These are phyloP conservation scores for Protonibea diacanthus DNA, from an alignment of 2,797 vertebrate genomes.

Conservation along the genomic window DNA sequence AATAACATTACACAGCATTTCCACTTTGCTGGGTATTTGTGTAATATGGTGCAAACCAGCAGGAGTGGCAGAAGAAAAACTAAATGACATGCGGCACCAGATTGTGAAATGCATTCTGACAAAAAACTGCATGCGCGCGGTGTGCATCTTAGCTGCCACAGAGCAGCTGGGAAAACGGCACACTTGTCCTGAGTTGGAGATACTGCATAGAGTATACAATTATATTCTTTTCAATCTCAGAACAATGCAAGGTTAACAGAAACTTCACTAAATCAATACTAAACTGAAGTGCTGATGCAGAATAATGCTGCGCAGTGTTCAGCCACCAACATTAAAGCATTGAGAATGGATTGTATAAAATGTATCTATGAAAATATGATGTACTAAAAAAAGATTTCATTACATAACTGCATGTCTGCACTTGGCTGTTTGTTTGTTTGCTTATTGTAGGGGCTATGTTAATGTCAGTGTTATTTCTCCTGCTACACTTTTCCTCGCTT, in stretches of 20 bases:
- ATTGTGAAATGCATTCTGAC: conserved; percentile 59
- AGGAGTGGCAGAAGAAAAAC: conserved; percentile 42
- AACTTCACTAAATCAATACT: conserved; percentile 48
- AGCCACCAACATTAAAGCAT: conserved; percentile 1
- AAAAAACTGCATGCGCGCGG: conserved; percentile 49
- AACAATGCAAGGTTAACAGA: conserved; percentile 50
- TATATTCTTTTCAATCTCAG: conserved; percentile 29
- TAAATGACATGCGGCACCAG: conserved; percentile 22
- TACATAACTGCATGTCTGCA: conserved; percentile 17
- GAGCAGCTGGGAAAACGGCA: conserved; percentile 43
- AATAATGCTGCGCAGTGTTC: conserved; percentile 27
- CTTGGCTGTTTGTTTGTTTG: conserved; percentile 1
- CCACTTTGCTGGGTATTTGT: conserved; percentile 56
- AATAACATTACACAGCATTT: conserved; percentile 46
- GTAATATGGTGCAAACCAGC: conserved; percentile 46
- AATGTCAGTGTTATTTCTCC: conserved; percentile 2
- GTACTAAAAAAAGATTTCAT: conserved; percentile 10
- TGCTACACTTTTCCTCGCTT: background rate
- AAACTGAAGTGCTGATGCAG: conserved; percentile 39
- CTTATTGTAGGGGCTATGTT: conserved; percentile 4
- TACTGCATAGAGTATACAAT: conserved; percentile 6
- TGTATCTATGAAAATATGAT: conserved; percentile 19
- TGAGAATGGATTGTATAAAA: conserved; percentile 26
- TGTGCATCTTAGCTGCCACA: conserved; percentile 35
- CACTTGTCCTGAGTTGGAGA: conserved; percentile 35